Evolutionary conservation across 1,140 invertebrate species (phyloP), one percentile per base, ranked within the genome.

Genomic region (Ceratina japonica): DNA sequence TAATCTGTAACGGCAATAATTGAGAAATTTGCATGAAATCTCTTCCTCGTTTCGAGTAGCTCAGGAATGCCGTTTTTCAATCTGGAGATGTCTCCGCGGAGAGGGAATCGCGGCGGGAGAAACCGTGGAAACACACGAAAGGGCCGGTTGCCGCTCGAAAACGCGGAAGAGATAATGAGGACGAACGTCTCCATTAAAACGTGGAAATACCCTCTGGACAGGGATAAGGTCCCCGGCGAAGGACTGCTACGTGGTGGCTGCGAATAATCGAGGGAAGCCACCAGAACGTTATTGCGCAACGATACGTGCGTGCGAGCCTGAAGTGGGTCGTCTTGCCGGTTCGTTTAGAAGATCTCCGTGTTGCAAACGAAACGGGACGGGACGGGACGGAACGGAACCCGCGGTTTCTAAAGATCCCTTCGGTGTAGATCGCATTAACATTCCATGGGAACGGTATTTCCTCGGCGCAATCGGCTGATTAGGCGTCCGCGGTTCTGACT

Each of bases 361-460:
- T 44, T 10, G 37, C 37, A 7, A 44, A 44, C 37, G 37, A 8
- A 44, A 44, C 37, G 37, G 37, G 37, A 44, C 37, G 37, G 37
- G 37, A 44, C 37, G 37, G 76, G 27, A 22, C 20, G 68, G 52
- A 84, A 22, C 20, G 68, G 52, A 84, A 64, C 63, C 73, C 62
- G 76, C 54, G 20, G 51, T 78, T 62, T 66, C 66, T 54, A 70
- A 74, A 75, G 79, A 84, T 79, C 37, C 37, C 82, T 62, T 72
- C 75, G 80, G 75, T 75, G 81, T 83, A 82, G 87, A 88, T 89
- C 83, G 84, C 87, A 90, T 90, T 90, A 90, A 90, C 86, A 90
- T 90, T 90, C 88, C 87, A 89, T 88, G 88, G 88, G 87, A 90
- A 90, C 87, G 88, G 87, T 90, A 89, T 90, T 89, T 87, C 86